Base-by-base conservation (phyloP, 2,888 invertebrate species). In the Miltochrista miniata region DNA sequence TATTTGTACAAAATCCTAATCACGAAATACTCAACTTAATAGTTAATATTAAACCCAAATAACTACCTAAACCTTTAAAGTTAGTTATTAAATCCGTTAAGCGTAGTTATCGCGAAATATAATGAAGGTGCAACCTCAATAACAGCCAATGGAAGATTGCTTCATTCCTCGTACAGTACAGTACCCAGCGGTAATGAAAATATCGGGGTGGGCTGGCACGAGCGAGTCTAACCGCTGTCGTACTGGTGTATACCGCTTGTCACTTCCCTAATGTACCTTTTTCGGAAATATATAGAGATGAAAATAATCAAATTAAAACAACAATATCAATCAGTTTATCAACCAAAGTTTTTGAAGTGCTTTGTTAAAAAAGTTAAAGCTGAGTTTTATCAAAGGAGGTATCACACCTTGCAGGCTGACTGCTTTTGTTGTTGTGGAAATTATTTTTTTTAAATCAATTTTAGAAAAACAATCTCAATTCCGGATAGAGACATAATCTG, bases 111-210 rank as follows among this genome's bases (percentile, higher is more conserved):
- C 69, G 63, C 66, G 66, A 68, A 70, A 74, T 64, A 73, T 76
- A 78, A 82, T 82, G 79, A 81, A 79, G 74, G 68, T 72, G 68
- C 68, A 77, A 76, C 76, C 75, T 78, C 76, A 80, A 75, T 75
- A 76, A 68, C 69, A 71, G 64, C 56, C 71, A 70, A 72, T 73
- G 73, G 68, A 67, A 72, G 74, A 79, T 76, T 70, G 69, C 71
- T 74, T 76, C 70, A 69, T 72, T 75, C 67, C 70, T 68, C 61
- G 62, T 43, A 43, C 34, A 37, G 31, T 70, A 24, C 18, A 37
- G 31, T 70, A 24, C 18, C 18, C 18, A 68, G 75, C 69, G 76
- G 79, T 77, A 83, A 85, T 83, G 84, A 85, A 83, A 85, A 82
- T 78, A 77, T 75, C 68, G 60, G 72, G 67, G 64, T 68, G 68